Evolutionary conservation across 2,113 vertebrate species (phyloP), one percentile per base, ranked within the genome.

Genomic region (Tringa solitaria): DNA sequence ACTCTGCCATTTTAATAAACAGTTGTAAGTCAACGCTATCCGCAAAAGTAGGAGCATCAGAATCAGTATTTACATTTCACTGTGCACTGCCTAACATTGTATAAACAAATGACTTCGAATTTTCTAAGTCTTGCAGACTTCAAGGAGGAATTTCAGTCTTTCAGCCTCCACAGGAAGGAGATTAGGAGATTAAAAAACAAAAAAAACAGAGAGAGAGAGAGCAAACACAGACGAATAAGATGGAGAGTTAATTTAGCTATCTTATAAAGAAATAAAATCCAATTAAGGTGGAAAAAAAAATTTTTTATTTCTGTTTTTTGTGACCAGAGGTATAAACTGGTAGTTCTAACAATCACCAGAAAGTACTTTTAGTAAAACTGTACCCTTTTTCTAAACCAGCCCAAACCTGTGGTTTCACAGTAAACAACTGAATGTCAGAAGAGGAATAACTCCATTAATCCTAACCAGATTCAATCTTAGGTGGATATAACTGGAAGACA

Each of bases 121-220:
- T 27, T 70, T 87, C 39, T 54, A 65, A 61, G 41, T 68, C 65
- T 77, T 90, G 41, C 45, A 88, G 0, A 75, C 50, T 88, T 85
- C n/a, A 87, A 50, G 87, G 37, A 93, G 33, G 75, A 93, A 94
- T 91, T 92, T 78, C 43, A 89, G 54, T 81, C 75, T 87, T 85
- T 61, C 54, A 73, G 45, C 12, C 43, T 94, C 24, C 13, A 4
- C 20, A 87, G 15, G 23, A 14, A 75, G 6, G 46, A 75, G n/a
- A 73, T 61, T 35, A 63, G 17, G 22, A 50, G 26, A 41, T n/a
- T 26, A 18, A 5, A 3, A 2, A 2, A 1, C 8, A 5, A 3
- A 9, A 27, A 4, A 28, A 12, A 5, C 65, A 46, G 20, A 21
- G 15, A 9, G 12, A 9, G 12, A 9, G 46, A 1, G 2, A 4